These are phyloP conservation scores for Diorhabda sublineata DNA, from an alignment of 1,140 invertebrate species.

Conservation along the genomic window DNA sequence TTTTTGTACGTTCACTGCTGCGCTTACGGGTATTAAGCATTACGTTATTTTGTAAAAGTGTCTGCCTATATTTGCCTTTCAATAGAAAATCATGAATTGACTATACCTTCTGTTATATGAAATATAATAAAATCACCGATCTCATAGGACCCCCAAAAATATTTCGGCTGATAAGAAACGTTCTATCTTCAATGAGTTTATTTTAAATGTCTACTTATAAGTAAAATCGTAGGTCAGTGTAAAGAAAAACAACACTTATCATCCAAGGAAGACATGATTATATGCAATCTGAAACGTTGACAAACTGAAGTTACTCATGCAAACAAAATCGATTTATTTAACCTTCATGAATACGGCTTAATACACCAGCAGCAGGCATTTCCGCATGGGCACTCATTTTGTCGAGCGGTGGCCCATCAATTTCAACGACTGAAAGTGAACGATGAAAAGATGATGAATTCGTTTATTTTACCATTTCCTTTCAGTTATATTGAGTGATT, in stretches of 20 bases:
- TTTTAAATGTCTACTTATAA: neutral
- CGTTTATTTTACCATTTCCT: neutral
- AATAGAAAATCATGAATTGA: no score
- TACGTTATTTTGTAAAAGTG: no score
- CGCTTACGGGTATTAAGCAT: no score
- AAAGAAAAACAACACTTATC: neutral
- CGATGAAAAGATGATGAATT: neutral
- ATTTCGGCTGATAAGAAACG: no score
- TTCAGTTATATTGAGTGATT: no score
- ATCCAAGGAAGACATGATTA: neutral
- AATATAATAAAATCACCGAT: no score
- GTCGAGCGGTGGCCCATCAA: neutral
- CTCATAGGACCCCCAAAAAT: no score
- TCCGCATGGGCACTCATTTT: slow-evolving; percentile 1
- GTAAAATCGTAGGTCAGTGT: neutral
- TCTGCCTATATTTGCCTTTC: no score
- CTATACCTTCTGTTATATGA: no score
- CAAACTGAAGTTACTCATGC: neutral
- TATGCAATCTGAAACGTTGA: neutral
- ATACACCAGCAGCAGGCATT: neutral
- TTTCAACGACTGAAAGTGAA: neutral
- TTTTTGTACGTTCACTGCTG: no score
- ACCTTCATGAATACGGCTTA: neutral
- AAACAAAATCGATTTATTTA: neutral
- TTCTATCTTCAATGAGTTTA: neutral